Evolutionary conservation across 2,113 vertebrate species (phyloP).

Genomic region (human): DNA sequence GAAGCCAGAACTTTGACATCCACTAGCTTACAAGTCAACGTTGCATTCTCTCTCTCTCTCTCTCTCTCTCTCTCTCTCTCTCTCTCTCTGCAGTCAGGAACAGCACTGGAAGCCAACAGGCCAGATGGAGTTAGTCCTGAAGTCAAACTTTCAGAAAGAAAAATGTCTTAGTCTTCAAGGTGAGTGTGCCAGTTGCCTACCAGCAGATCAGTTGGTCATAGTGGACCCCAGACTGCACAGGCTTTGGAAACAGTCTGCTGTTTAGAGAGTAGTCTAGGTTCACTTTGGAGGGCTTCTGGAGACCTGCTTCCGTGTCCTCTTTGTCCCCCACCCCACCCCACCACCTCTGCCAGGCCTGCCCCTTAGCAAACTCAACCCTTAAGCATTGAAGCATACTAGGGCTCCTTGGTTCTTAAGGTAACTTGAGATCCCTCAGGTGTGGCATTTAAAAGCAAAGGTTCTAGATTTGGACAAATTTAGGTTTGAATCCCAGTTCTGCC

Average conservation of each 20-base stretch:
- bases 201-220: neutral
- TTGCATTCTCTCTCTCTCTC: neutral
- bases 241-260: neutral
- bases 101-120: neutral
- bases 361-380: neutral
- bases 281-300: neutral
- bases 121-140: neutral
- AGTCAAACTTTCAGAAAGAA: constrained; percentile 47
- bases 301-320: neutral
- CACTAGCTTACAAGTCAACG: neutral
- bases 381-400: neutral
- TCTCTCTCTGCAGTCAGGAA: neutral
- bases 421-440: neutral
- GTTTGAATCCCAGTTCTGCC: neutral
- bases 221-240: neutral
- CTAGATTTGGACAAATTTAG: neutral
- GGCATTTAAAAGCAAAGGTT: neutral
- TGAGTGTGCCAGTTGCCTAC: neutral
- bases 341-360: neutral
- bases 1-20: neutral
- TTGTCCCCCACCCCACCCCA: neutral
- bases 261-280: neutral
- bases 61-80: neutral
- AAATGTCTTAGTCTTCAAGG: neutral
- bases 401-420: neutral